Percentiles rank a stretch among this genome's conserved stretches.
Evolutionary conservation across 2,113 vertebrate species (phyloP).

Genomic region (Sylvietta virens): DNA sequence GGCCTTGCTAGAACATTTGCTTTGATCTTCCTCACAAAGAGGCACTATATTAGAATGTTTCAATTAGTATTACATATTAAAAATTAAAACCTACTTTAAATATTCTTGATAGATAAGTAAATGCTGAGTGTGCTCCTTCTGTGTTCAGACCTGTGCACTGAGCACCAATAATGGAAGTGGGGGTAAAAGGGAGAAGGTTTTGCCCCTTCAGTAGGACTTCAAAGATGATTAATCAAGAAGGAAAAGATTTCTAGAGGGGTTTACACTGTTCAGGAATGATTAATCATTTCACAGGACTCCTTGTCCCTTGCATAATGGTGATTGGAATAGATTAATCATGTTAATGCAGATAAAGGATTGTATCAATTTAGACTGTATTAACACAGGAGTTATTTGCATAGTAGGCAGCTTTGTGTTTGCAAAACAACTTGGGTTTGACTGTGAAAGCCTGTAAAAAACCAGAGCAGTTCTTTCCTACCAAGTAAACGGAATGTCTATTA

Average conservation of each 20-base stretch:
- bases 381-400: constrained; percentile 69
- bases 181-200: constrained; percentile 52
- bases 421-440: constrained; percentile 50
- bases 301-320: constrained; percentile 64
- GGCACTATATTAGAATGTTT: constrained; percentile 53
- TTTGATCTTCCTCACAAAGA: constrained; percentile 67
- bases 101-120: constrained; percentile 66
- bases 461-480: neutral
- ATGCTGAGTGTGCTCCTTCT: constrained; percentile 63
- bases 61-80: constrained; percentile 67
- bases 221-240: constrained; percentile 73
- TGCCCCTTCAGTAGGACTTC: constrained; percentile 62
- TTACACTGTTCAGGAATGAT: constrained; percentile 71
- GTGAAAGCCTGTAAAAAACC: neutral
- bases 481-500: constrained; percentile 5
- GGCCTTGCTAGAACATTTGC: constrained; percentile 54
- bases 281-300: constrained; percentile 68
- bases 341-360: constrained; percentile 68
- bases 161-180: constrained; percentile 38
- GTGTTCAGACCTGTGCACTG: constrained; percentile 38
- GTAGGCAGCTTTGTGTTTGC: constrained; percentile 57
- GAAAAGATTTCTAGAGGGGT: constrained; percentile 65
- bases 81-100: constrained; percentile 71
- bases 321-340: constrained; percentile 73
- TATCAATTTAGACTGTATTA: constrained; percentile 61